Base-by-base conservation (phyloP, 53 echinoderm and acorn worm species). In the Hippasteria phrygiana region DNA sequence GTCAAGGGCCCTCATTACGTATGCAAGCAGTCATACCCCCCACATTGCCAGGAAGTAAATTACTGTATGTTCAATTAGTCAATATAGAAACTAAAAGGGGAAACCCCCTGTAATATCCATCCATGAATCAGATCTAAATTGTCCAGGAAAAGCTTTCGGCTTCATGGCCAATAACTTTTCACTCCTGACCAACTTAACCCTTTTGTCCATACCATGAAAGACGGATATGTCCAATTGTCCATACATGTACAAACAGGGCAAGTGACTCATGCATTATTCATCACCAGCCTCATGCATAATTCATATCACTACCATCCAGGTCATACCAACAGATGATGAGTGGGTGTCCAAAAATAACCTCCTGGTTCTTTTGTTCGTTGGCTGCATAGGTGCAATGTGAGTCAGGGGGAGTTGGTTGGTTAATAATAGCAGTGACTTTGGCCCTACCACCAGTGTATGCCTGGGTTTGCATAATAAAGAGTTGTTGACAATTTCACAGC, bases 251-350 rank as follows among this genome's bases (percentile, higher is more conserved):
- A 0, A 4, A 13, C 27, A 0, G 13, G 54, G 2, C 33, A 13
- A 59, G 81, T 81, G 81, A 81, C 64, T 81, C 81, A 81, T 81
- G 65, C 81, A 81, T 81, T 81, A 64, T 81, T 66, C 85, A 51
- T 85, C 54, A 4, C 26, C n/a, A n/a, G n/a, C 47, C 50, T 69
- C 51, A 31, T 85, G 51, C 43, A 71, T 85, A 50, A 83, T 85
- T 83, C 67, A 85, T 70, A 65, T 50, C 32, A 32, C 43, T 22
- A 16, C 8, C 27, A 29, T 10, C 10, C 16, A 10, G 4, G 4
- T 26, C 22, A 16, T 31, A 70, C 47, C 71, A 50, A 85, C 71
- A 85, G 71, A n/a, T n/a, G 85, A 50, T 85, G 85, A 85, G 70
- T 85, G 22, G 71, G 27, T 26, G 27, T 53, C 85, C 70, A 47